phyloP scores from a whole-genome alignment of 2,797 vertebrate genomes.

The Poliocrania exsul region DNA sequence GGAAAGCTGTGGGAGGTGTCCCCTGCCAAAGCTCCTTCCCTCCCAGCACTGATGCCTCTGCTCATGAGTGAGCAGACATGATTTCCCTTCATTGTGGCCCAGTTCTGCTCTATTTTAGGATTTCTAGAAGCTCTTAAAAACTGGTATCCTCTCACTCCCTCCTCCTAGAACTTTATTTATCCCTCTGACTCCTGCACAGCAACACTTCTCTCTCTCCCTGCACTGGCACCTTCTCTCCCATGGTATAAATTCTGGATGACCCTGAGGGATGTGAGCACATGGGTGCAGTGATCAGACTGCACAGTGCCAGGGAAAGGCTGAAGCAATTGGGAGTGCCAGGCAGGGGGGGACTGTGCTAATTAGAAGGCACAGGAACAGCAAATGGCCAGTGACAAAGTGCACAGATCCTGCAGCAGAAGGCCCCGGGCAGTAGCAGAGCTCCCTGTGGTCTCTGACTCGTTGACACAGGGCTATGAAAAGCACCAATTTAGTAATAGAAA shows the following conservation, averaged over 20 bases:
- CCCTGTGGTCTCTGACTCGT: not conserved
- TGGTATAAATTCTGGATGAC: not conserved
- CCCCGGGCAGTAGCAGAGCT: fast-evolving
- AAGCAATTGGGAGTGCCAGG: not conserved
- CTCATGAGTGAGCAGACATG: not conserved
- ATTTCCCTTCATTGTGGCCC: not conserved
- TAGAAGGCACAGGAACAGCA: not conserved
- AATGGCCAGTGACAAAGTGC: not conserved
- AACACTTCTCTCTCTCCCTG: not conserved
- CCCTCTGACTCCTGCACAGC: constrained; percentile 16
- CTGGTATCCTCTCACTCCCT: not conserved
- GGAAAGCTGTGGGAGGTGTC: not conserved
- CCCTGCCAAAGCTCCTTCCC: constrained; percentile 34
- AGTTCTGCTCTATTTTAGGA: constrained; percentile 40
- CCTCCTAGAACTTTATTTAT: constrained; percentile 22
- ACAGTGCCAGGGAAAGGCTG: not conserved
- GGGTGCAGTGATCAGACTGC: not conserved
- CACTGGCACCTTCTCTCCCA: not conserved
- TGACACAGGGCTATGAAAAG: not conserved
- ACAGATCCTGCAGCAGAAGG: not conserved
- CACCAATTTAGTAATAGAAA: not conserved
- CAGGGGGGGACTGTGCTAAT: not conserved
- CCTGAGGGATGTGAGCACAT: not conserved
- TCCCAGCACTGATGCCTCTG: not conserved
- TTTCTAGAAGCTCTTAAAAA: constrained; percentile 38